Conservation (phyloP, 1,140 invertebrate genomes). For the Piezodorus guildinii region DNA sequence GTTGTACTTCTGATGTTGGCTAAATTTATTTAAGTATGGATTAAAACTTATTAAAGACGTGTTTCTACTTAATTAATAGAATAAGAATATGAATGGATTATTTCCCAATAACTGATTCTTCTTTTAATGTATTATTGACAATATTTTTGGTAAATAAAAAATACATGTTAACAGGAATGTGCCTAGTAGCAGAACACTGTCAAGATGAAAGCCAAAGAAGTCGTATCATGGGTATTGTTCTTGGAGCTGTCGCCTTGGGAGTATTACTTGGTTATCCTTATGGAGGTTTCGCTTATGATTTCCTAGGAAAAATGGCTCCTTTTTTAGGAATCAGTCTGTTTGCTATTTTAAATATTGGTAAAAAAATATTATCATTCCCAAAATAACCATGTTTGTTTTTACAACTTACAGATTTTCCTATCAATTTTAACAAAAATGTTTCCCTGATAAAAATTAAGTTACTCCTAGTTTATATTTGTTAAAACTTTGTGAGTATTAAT, state of each 20-base stretch:
- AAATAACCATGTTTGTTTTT: too few species aligned
- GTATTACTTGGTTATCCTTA: slow-evolving; percentile 69
- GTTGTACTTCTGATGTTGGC: too few species aligned
- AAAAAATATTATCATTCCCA: slow-evolving; percentile 16
- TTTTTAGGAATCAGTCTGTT: slow-evolving; percentile 54
- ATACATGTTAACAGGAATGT: slow-evolving; percentile 35
- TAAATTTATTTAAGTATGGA: too few species aligned
- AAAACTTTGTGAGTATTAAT: too few species aligned
- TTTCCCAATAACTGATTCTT: background rate
- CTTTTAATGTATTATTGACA: background rate
- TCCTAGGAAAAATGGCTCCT: slow-evolving; percentile 58
- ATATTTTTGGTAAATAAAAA: background rate
- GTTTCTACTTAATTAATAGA: too few species aligned
- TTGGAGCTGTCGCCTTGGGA: slow-evolving; percentile 67
- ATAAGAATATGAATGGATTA: too few species aligned
- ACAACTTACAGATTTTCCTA: too few species aligned
- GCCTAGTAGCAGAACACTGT: slow-evolving; percentile 41
- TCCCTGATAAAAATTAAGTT: too few species aligned
- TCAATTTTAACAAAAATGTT: too few species aligned
- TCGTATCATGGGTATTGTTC: slow-evolving; percentile 59
- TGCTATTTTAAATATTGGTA: slow-evolving; percentile 46
- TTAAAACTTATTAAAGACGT: too few species aligned
- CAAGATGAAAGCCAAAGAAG: slow-evolving; percentile 45
- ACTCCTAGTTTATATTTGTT: too few species aligned
- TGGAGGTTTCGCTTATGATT: slow-evolving; percentile 61